Percentiles rank a stretch among this genome's conserved stretches.
phyloP scores from a whole-genome alignment of 23 tunicate species.

The Styela clava region DNA sequence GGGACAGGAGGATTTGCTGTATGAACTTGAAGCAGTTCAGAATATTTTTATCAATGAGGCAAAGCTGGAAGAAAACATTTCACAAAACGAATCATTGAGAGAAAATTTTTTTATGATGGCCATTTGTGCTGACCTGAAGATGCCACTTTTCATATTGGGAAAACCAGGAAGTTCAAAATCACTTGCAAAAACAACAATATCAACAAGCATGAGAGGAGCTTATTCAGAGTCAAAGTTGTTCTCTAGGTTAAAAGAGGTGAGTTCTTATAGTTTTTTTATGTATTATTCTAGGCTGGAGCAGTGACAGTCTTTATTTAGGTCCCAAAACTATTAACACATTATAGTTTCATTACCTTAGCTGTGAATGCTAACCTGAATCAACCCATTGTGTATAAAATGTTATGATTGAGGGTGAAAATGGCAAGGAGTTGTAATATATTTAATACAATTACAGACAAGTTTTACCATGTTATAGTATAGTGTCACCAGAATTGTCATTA shows the following conservation, averaged over 20 bases:
- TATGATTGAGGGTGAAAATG: too few species aligned
- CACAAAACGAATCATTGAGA: conserved; percentile 49
- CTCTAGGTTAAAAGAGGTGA: conserved; percentile 32
- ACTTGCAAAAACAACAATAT: conserved; percentile 49
- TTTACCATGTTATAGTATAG: too few species aligned
- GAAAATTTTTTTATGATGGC: conserved; percentile 67
- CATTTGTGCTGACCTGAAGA: conserved; percentile 55
- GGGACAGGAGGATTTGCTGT: not conserved
- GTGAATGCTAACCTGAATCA: too few species aligned
- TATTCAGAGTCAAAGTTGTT: conserved; percentile 27
- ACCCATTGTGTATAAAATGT: too few species aligned
- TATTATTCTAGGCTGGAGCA: too few species aligned
- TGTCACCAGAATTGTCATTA: too few species aligned
- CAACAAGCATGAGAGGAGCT: conserved; percentile 43
- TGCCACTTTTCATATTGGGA: conserved; percentile 63
- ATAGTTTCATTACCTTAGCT: too few species aligned
- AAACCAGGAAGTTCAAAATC: conserved; percentile 82
- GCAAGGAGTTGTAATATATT: too few species aligned
- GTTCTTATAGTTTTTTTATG: too few species aligned
- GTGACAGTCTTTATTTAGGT: too few species aligned
- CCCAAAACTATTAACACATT: too few species aligned
- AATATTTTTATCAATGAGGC: conserved; percentile 35
- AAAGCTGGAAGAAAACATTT: conserved; percentile 40
- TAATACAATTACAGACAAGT: too few species aligned
- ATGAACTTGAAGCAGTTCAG: conserved; percentile 41